A percentile compares a stretch with the other conserved stretches of the same genome.
Evolutionary conservation across 2,888 invertebrate genomes (phyloP).

Genomic region (Drosophila siamana): DNA sequence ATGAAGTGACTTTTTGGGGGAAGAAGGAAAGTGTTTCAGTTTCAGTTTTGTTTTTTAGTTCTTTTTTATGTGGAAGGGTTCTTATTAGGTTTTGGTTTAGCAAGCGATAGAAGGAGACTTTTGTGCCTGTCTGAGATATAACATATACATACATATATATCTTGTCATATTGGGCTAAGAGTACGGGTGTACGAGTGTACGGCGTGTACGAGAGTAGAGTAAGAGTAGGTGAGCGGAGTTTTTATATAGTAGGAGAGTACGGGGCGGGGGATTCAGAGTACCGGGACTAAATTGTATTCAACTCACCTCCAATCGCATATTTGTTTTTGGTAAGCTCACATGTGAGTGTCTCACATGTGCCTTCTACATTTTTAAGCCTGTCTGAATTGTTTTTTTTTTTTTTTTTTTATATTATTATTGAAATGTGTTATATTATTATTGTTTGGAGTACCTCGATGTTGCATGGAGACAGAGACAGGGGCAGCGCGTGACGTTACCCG

Average conservation of each 20-base stretch:
- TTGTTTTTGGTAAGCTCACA: conserved; percentile 37
- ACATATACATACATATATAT: not conserved
- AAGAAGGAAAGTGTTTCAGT: conserved; percentile 2
- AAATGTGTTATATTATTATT: conserved; percentile 72
- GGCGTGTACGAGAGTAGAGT: not conserved
- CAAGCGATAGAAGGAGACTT: conserved; percentile 32
- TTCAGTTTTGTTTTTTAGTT: not conserved
- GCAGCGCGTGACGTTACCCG: conserved; percentile 22
- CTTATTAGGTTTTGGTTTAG: conserved; percentile 2
- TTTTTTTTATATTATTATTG: conserved; percentile 62
- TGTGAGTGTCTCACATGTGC: conserved; percentile 35
- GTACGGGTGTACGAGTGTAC: conserved; percentile 19
- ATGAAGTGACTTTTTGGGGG: conserved; percentile 17
- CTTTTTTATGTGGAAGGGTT: not conserved
- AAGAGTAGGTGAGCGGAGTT: not conserved
- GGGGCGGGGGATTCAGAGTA: conserved; percentile 25
- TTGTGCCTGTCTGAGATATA: conserved; percentile 43
- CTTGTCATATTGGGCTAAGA: conserved; percentile 29
- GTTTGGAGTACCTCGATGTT: conserved; percentile 74
- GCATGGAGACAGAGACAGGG: conserved; percentile 32
- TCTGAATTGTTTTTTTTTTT: conserved; percentile 52
- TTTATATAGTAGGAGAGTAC: conserved; percentile 9
- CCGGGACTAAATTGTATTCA: conserved; percentile 31
- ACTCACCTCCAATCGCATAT: conserved; percentile 51
- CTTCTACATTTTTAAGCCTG: conserved; percentile 37